Conservation (phyloP, 1,140 invertebrate species). For the Lerema accius region DNA sequence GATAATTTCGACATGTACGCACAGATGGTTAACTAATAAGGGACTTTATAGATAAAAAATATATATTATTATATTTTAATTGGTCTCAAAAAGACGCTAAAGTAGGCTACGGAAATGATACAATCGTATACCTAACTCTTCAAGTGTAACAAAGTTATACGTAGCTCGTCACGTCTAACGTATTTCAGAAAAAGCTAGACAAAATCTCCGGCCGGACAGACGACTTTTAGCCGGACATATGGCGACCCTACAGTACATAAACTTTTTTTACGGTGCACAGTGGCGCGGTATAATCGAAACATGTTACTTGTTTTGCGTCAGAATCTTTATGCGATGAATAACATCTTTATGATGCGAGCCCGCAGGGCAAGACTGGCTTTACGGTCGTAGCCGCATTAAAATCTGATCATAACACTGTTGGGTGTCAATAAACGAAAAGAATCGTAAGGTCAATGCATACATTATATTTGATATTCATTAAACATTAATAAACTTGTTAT, state of each 20-base stretch:
- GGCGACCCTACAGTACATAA: slow-evolving; percentile 10
- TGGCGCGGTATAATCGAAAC: slow-evolving; percentile 42
- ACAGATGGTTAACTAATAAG: no score
- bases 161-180: no score
- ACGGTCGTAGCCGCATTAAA: slow-evolving; percentile 29
- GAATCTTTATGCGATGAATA: slow-evolving; percentile 58
- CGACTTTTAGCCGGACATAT: background rate
- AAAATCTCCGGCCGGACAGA: no score
- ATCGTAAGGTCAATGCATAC: slow-evolving; percentile 3
- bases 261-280: slow-evolving; percentile 43
- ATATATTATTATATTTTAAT: no score
- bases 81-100: no score
- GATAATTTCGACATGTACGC: no score
- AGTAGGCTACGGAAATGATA: no score
- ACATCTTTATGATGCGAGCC: slow-evolving; percentile 55
- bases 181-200: no score
- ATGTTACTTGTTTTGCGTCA: slow-evolving; percentile 60
- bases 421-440: background rate
- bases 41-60: no score
- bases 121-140: no score
- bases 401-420: slow-evolving; percentile 18
- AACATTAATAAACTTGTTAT: no score
- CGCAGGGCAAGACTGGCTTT: slow-evolving; percentile 38
- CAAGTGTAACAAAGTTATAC: no score
- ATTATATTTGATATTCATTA: background rate